Base-by-base conservation (phyloP, 2,888 invertebrate species). In the Lutraria lutraria region DNA sequence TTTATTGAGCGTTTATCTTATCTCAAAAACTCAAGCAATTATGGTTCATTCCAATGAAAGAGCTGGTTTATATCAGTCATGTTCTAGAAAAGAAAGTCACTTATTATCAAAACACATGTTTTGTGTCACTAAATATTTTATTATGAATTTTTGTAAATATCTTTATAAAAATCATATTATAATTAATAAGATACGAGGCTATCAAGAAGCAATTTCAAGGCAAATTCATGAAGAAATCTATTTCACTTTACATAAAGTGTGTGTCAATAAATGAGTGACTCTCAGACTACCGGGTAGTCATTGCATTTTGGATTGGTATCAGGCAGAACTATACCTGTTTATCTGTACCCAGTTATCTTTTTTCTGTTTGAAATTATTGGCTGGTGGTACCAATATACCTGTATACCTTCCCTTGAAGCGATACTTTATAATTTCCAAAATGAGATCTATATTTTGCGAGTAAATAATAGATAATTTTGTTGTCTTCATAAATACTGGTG, bases 321-420 rank as follows among this genome's bases (percentile, higher is more conserved):
- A 68, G n/a, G 19, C 76, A 31, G 29, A 31, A 6, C 15, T 54
- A 29, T 95, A 96, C 96, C 96, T 96, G 95, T 97, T 96, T 54
- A 97, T 91, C 53, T 96, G 93, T 86, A 93, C 91, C 97, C 97
- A 97, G 94, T 97, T 97, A 88, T 95, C 95, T 89, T 94, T 94
- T 94, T 97, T 97, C 89, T 96, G 95, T 43, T 94, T 93, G 34
- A 94, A 95, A 34, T 95, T 93, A 93, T 95, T 96, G 52, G 96
- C 96, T 10, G 96, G 93, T 15, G 95, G 92, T 88, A 96, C 96
- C 92, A 96, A 95, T 91, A 96, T 95, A 52, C 96, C 88, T 25
- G 96, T 96, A 89, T 63, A 94, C 92, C 83, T 79, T 13, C 60
- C n/a, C 12, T 96, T 97, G 68, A 96, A 93, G 92, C 93, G 96